These are phyloP conservation scores for Aegypius monachus DNA, from an alignment of 2,113 vertebrate genomes.

Conservation along the genomic window DNA sequence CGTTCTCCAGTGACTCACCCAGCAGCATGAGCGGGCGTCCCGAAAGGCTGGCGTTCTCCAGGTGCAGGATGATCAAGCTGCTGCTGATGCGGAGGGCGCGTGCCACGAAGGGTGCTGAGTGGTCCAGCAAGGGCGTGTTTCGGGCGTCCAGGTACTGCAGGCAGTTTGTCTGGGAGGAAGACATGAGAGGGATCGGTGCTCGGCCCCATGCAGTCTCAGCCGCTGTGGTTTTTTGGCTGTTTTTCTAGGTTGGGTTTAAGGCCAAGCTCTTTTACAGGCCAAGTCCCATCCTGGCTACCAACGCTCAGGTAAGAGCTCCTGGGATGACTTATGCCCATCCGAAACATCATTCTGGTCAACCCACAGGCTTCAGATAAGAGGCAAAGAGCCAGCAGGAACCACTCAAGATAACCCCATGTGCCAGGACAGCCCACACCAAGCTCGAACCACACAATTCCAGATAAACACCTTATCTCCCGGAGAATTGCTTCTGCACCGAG, in stretches of 20 bases:
- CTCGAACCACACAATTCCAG: rapidly evolving
- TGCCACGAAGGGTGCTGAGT: constrained; percentile 90
- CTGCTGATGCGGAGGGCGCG: constrained; percentile 91
- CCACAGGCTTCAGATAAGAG: neutral
- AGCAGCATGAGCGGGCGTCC: constrained; percentile 92
- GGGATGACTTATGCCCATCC: neutral
- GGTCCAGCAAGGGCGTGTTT: constrained; percentile 88
- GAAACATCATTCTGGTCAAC: rapidly evolving
- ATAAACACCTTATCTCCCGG: neutral
- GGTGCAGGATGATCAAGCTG: constrained; percentile 87
- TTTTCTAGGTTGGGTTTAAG: neutral
- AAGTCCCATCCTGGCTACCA: neutral
- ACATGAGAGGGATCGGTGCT: neutral
- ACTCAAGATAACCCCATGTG: rapidly evolving
- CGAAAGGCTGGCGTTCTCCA: constrained; percentile 86
- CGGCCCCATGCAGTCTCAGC: neutral
- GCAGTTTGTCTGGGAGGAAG: constrained; percentile 81
- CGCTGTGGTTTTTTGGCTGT: rapidly evolving
- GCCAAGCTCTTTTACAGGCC: neutral
- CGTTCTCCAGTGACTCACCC: constrained; percentile 69
- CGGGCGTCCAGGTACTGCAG: constrained; percentile 92
- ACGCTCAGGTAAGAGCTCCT: neutral
- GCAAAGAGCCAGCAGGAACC: neutral
- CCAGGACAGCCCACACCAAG: rapidly evolving
- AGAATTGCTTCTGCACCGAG: neutral